Percentiles rank a stretch among this genome's conserved stretches.
phyloP scores from a whole-genome alignment of 2,888 invertebrate species.

The Diarsia mendica region DNA sequence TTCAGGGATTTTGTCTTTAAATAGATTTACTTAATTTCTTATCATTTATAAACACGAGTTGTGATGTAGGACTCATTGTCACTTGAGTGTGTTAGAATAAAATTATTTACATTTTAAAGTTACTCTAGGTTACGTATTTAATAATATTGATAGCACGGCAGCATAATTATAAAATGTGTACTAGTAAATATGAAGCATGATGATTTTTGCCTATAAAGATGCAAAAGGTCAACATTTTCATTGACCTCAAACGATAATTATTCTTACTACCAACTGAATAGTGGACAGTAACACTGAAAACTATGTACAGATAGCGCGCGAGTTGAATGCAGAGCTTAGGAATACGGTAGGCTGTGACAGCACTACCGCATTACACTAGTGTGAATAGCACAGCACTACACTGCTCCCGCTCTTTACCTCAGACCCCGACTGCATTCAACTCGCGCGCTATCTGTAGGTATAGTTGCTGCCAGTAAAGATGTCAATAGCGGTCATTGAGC shows the following conservation, averaged over 20 bases:
- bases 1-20: neutral
- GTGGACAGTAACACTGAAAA: neutral
- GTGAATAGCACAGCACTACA: too few relatives aligned
- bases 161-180: neutral
- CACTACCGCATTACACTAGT: too few relatives aligned
- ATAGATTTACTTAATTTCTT: neutral
- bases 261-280: neutral
- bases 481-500: too few relatives aligned
- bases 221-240: neutral
- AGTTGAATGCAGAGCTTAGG: too few relatives aligned
- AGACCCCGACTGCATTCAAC: too few relatives aligned
- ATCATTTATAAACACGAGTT: slow-evolving; percentile 17
- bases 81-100: slow-evolving; percentile 20
- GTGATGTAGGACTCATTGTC: slow-evolving; percentile 47
- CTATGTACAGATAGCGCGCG: too few relatives aligned
- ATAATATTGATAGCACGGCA: slow-evolving; percentile 33
- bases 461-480: too few relatives aligned
- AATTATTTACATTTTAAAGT: slow-evolving; percentile 33
- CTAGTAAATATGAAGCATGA: neutral
- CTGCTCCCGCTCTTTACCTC: too few relatives aligned
- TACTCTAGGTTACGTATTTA: slow-evolving; percentile 32
- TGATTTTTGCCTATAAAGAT: neutral
- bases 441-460: too few relatives aligned
- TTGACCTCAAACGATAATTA: neutral
- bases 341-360: too few relatives aligned